Conservation (phyloP, 2,888 invertebrate species). For the Orthosia gracilis region DNA sequence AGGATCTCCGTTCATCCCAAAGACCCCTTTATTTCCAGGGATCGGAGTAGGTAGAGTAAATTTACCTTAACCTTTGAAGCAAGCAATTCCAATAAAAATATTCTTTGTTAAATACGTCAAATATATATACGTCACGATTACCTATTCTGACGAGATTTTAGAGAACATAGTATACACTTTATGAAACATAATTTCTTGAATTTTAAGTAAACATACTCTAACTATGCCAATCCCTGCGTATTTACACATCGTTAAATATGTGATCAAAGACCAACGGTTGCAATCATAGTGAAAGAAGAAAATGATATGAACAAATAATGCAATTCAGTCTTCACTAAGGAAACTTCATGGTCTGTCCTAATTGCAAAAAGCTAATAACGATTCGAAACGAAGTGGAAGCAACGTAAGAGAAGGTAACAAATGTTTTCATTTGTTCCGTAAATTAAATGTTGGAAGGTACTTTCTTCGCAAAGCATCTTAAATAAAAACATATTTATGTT, state of each 20-base stretch:
- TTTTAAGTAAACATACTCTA: too few relatives aligned
- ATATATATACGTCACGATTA: too few relatives aligned
- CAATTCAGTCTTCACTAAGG: neutral
- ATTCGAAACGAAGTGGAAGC: slow-evolving; percentile 16
- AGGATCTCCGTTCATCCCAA: neutral
- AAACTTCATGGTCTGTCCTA: slow-evolving; percentile 20
- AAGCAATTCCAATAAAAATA: too few relatives aligned
- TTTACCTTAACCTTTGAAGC: too few relatives aligned
- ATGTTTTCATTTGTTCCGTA: slow-evolving; percentile 23
- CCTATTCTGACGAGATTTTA: too few relatives aligned
- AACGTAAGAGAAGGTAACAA: slow-evolving; percentile 15
- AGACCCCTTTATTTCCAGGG: too few relatives aligned
- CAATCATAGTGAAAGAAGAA: neutral
- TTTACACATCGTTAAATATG: neutral
- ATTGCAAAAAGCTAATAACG: slow-evolving; percentile 42
- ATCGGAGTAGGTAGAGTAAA: too few relatives aligned
- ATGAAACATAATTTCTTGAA: too few relatives aligned
- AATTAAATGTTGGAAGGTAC: slow-evolving; percentile 13
- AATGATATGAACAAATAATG: neutral
- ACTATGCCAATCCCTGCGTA: too few relatives aligned
- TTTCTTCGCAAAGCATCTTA: neutral
- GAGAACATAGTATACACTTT: too few relatives aligned
- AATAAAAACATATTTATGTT: neutral
- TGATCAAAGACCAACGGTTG: neutral
- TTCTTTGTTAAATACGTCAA: too few relatives aligned